Evolutionary conservation across 1,140 invertebrate species (phyloP), one percentile per base, ranked within the genome.

Genomic region (Eubasilissa regina): DNA sequence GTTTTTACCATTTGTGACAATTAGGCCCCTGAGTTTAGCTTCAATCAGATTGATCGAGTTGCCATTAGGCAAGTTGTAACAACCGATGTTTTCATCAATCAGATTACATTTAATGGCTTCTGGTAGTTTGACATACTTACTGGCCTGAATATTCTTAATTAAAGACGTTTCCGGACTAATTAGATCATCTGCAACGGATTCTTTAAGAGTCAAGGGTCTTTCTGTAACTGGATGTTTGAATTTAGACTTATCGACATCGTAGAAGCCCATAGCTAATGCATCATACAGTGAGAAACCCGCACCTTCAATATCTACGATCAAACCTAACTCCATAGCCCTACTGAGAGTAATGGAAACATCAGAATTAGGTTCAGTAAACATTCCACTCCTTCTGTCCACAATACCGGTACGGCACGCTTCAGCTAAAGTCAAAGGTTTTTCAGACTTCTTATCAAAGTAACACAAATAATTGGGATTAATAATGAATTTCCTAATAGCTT

Each of bases 251-350:
- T 91, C 87, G 3, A 90, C 85, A 82, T 96, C 92, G 85, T 96
- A 97, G 81, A 97, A 91, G 77, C 95, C 94, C 92, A 96, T 95
- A 58, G 92, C 89, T 47, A 98, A 86, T 11, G 94, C 92, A 85
- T 98, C 95, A 82, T 97, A 94, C 3, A 99, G 86, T 47, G 93
- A 93, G 84, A 96, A 95, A 68, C 93, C 92, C 21, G 93, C 92
- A 74, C 92, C 94, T 89, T 97, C 95, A 80, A 96, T 96, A 84
- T 97, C 95, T 13, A 97, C 90, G 82, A 97, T 95, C 44, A 95
- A 89, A 13, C 95, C 95, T 82, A 93, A 85, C 60, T 93, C 92
- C 81, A 97, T 87, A 3, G 96, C 96, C 82, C 93, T 90, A 13
- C 92, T 92, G 4, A 96, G 85, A 25, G 93, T 88, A 15, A 97